Conservation (phyloP, 2,888 invertebrate species). For the Dascillus cervinus region DNA sequence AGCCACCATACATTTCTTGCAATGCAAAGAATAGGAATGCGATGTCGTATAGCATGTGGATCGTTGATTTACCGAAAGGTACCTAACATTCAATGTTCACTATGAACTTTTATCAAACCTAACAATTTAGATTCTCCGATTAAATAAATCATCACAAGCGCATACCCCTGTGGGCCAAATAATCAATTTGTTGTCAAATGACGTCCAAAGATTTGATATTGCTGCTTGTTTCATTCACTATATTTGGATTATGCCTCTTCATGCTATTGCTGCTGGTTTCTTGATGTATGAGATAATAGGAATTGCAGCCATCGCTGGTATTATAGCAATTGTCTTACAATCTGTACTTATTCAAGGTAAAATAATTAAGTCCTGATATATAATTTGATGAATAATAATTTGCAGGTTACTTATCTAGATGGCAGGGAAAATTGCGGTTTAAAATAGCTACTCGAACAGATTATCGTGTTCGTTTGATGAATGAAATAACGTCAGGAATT, state of each 20-base stretch:
- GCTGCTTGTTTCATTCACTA: conserved; percentile 64
- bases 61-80: conserved; percentile 81
- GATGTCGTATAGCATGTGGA: conserved; percentile 67
- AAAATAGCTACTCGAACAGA: conserved; percentile 51
- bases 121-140: conserved; percentile 50
- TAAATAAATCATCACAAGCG: conserved; percentile 63
- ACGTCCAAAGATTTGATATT: conserved; percentile 74
- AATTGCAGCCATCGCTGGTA: conserved; percentile 52
- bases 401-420: conserved; percentile 44
- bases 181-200: conserved; percentile 78
- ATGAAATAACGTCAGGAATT: conserved; percentile 65
- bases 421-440: conserved; percentile 40
- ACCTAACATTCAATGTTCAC: conserved; percentile 11
- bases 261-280: conserved; percentile 56
- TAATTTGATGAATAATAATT: conserved; percentile 2
- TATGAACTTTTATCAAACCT: too few relatives aligned
- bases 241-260: conserved; percentile 73
- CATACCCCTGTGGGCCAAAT: conserved; percentile 79
- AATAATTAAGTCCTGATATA: conserved; percentile 4
- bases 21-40: conserved; percentile 69
- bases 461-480: conserved; percentile 62
- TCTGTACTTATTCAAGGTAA: conserved; percentile 48
- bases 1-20: conserved; percentile 82
- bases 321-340: conserved; percentile 49
- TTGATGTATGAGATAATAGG: conserved; percentile 52